Percentiles rank a stretch among this genome's conserved stretches.
Conservation (phyloP, 2,888 invertebrate species). For the Seira ritae region DNA sequence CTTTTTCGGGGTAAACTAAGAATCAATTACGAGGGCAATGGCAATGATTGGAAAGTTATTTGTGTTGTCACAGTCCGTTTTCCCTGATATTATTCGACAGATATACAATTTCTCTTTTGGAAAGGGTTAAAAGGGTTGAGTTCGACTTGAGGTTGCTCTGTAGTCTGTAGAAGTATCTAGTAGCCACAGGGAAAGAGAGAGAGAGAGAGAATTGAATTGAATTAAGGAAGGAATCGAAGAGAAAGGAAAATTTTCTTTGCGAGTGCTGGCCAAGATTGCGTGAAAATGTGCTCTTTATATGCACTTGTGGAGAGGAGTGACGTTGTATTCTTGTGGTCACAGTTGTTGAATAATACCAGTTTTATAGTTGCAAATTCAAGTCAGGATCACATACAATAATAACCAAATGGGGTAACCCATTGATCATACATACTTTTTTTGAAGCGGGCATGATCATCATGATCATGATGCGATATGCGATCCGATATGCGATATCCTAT, state of each 20-base stretch:
- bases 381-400: constrained; percentile 73
- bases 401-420: constrained; percentile 74
- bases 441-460: constrained; percentile 69
- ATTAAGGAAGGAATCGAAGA: constrained; percentile 18
- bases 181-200: too few relatives aligned
- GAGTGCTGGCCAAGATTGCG: constrained; percentile 72
- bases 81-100: constrained; percentile 52
- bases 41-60: constrained; percentile 50
- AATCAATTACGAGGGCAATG: constrained; percentile 54
- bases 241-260: constrained; percentile 42
- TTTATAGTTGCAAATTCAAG: constrained; percentile 74
- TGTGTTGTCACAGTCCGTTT: constrained; percentile 50
- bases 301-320: constrained; percentile 72
- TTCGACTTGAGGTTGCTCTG: constrained; percentile 41
- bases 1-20: constrained; percentile 52
- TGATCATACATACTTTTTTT: constrained; percentile 72
- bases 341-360: constrained; percentile 74
- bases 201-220: too few relatives aligned
- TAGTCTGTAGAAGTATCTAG: background rate
- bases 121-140: too few relatives aligned
- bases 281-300: constrained; percentile 74
- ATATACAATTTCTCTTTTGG: constrained; percentile 49
- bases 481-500: constrained; percentile 48
- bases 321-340: constrained; percentile 73
- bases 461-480: too few relatives aligned